Evolutionary conservation across 2,888 invertebrate species (phyloP).

Genomic region (Habroteleia sp.): DNA sequence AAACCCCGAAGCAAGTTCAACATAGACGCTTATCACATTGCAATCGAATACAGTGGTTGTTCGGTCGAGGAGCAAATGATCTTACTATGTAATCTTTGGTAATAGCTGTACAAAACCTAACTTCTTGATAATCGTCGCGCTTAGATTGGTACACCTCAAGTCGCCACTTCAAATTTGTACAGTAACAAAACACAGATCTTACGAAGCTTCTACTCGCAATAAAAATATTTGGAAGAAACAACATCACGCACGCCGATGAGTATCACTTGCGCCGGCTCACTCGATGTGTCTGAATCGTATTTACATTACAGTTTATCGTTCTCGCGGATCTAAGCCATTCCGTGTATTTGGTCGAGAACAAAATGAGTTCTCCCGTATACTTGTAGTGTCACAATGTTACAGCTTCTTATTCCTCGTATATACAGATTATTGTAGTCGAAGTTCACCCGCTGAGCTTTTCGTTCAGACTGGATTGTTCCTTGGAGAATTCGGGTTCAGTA

Average conservation of each 20-base stretch:
- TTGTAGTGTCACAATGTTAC: conserved; percentile 52
- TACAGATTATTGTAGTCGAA: conserved; percentile 46
- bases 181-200: conserved; percentile 44
- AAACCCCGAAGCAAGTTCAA: conserved; percentile 18
- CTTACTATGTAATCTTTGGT: conserved; percentile 79
- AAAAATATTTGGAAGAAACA: conserved; percentile 61
- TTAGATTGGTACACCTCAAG: conserved; percentile 10
- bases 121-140: conserved; percentile 56
- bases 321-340: conserved; percentile 10
- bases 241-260: conserved; percentile 39
- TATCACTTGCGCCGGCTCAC: conserved; percentile 47
- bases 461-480: conserved; percentile 27
- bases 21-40: conserved; percentile 32
- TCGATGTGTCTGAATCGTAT: conserved; percentile 50
- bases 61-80: conserved; percentile 71
- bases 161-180: conserved; percentile 20
- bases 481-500: conserved; percentile 69
- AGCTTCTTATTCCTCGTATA: conserved; percentile 34
- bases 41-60: conserved; percentile 23
- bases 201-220: conserved; percentile 53
- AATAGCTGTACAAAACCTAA: conserved; percentile 78
- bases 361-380: conserved; percentile 47
- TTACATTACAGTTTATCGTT: conserved; percentile 48
- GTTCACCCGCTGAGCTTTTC: neutral
- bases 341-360: conserved; percentile 24